Evolutionary conservation across 2,797 vertebrate genomes (phyloP), one percentile per base, ranked within the genome.

Genomic region (Acanthurus tractus): DNA sequence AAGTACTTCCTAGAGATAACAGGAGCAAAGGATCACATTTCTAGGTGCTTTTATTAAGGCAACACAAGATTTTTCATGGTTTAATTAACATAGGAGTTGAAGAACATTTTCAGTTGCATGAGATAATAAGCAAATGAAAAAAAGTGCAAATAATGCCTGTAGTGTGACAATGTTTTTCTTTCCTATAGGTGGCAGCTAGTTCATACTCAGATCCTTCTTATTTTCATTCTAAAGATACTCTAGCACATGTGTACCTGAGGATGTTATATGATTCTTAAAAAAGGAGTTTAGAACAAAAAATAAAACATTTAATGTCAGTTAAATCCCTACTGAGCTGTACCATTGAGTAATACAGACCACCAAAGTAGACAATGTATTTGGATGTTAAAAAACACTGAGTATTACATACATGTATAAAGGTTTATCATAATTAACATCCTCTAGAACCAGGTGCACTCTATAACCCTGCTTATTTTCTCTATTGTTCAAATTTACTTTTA

Each of bases 1-100:
- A 99, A 94, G 86, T 97, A 96, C 82, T 96, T 98, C 87, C 98
- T 99, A 82, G 8, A 85, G 73, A 92, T 84, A 83, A 79, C 61
- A 70, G 36, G 29, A 74, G 40, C 14, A 42, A 69, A 66, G 8
- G 0, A 67, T 69, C 17, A 6, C 5, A 59, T 57, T 8, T 58
- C 6, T 42, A 18, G 40, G 6, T 15, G 11, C 53, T 52, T 12
- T 8, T 29, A 29, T 29, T 29, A 29, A 29, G 7, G 13, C 13
- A 44, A 25, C 1, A 46, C 13, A 45, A 38, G 22, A 8, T 53
- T 64, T 40, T 44, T 18, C 7, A 42, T 9, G 42, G 38, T 38
- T 55, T 57, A 13, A 59, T 34, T 54, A 49, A 17, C 20, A 20
- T 46, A 22, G 12, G 40, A 29, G 2, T 29, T 29, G 29, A 29